Evolutionary conservation across 2,888 invertebrate genomes (phyloP).

Genomic region (Cancer borealis): DNA sequence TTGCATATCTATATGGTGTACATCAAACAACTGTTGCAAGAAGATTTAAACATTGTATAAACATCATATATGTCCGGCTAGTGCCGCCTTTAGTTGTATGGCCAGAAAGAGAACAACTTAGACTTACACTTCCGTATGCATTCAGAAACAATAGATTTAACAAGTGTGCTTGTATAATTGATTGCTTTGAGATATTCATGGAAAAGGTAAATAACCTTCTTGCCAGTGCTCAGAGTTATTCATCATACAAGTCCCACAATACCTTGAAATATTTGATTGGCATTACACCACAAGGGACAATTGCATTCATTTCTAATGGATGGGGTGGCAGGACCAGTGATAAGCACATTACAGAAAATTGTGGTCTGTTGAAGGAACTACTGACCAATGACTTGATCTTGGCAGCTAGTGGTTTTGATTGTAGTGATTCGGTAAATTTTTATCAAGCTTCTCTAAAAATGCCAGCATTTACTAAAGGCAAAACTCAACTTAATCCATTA

Average conservation of each 20-base stretch:
- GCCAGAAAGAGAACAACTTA: constrained; percentile 12
- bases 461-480: constrained; percentile 11
- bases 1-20: background rate
- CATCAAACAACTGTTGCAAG: background rate
- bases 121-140: background rate
- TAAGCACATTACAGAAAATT: background rate
- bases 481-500: background rate
- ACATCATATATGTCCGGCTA: too few species aligned
- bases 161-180: constrained; percentile 21
- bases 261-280: constrained; percentile 18
- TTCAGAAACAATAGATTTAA: background rate
- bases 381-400: background rate
- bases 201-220: background rate
- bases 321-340: constrained; percentile 27
- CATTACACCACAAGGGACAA: background rate
- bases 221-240: background rate
- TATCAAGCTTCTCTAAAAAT: background rate
- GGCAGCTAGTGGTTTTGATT: background rate
- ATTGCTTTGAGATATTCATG: constrained; percentile 24
- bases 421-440: background rate
- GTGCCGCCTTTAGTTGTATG: too few species aligned
- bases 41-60: too few species aligned
- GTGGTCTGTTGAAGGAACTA: background rate
- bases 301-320: constrained; percentile 24
- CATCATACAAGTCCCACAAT: background rate